Evolutionary conservation across 1,140 invertebrate genomes (phyloP).

Genomic region (Zaprionus nigranus): DNA sequence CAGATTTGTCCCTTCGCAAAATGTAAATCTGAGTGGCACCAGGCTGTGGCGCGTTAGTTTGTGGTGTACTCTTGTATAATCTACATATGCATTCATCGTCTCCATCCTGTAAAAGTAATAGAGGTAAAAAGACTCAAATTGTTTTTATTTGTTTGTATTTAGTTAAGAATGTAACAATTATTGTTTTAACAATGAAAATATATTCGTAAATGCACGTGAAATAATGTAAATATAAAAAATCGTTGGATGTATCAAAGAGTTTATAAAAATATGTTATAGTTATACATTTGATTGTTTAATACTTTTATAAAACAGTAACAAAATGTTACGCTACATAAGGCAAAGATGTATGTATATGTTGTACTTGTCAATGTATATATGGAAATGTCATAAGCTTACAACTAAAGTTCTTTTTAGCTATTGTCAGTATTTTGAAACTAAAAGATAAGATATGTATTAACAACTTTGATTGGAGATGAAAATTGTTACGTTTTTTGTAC

Average conservation of each 20-base stretch:
- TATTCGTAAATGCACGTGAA: not conserved
- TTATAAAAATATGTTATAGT: conserved; percentile 15
- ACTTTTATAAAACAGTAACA: conserved; percentile 53
- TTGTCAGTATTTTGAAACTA: conserved; percentile 14
- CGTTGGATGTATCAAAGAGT: not conserved
- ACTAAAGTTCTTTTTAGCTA: conserved; percentile 20
- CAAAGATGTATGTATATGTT: conserved; percentile 42
- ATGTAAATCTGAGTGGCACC: too few species aligned
- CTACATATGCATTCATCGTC: too few species aligned
- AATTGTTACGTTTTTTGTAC: conserved; percentile 1
- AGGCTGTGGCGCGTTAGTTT: too few species aligned
- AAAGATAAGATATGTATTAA: conserved; percentile 16
- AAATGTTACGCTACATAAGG: conserved; percentile 39
- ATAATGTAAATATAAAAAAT: conserved; percentile 8
- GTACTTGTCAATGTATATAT: conserved; percentile 38
- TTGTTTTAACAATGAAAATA: conserved; percentile 3
- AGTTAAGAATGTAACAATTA: conserved; percentile 16
- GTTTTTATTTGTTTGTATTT: conserved; percentile 2
- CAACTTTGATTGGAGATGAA: not conserved
- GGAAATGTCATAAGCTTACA: conserved; percentile 24
- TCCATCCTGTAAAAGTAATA: too few species aligned
- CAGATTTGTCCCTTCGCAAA: too few species aligned
- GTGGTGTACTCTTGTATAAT: too few species aligned
- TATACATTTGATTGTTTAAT: conserved; percentile 46
- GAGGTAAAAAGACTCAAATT: not conserved